Evolutionary conservation across 2,113 vertebrate species (phyloP).

Genomic region (Sitta europaea): DNA sequence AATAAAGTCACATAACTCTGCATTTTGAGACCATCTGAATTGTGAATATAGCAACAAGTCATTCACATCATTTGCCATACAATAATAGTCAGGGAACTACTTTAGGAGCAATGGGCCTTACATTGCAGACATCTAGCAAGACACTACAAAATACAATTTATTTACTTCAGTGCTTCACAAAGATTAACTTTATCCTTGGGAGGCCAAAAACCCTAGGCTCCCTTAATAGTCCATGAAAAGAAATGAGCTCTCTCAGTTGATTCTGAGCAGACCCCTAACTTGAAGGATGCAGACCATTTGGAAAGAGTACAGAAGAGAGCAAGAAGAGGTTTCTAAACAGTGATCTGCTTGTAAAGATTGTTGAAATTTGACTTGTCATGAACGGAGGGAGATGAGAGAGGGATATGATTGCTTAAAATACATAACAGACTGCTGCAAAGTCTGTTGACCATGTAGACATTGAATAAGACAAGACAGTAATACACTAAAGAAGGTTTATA

Average conservation of each 20-base stretch:
- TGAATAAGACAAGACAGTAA: background rate
- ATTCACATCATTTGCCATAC: conserved; percentile 48
- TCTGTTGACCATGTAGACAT: background rate
- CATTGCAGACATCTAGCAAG: conserved; percentile 30
- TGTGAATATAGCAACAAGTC: conserved; percentile 41
- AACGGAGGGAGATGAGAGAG: background rate
- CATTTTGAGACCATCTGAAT: conserved; percentile 36
- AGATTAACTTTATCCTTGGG: conserved; percentile 59
- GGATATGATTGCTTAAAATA: background rate
- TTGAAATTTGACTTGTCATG: background rate
- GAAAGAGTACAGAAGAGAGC: background rate
- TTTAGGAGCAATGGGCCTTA: conserved; percentile 58
- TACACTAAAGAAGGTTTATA: background rate
- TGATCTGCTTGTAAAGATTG: background rate
- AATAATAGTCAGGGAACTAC: conserved; percentile 43
- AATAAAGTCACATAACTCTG: background rate
- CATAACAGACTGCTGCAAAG: background rate
- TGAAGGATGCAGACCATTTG: background rate
- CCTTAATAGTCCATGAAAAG: conserved; percentile 29
- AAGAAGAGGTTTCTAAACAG: background rate
- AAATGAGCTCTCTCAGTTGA: conserved; percentile 4
- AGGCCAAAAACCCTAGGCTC: conserved; percentile 46
- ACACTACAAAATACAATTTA: conserved; percentile 45
- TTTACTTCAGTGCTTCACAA: conserved; percentile 51
- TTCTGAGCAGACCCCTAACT: background rate